Percentiles rank a stretch among this genome's conserved stretches.
These are phyloP conservation scores for Hephaestus fuliginosus DNA, from an alignment of 2,797 vertebrate genomes.

Conservation along the genomic window DNA sequence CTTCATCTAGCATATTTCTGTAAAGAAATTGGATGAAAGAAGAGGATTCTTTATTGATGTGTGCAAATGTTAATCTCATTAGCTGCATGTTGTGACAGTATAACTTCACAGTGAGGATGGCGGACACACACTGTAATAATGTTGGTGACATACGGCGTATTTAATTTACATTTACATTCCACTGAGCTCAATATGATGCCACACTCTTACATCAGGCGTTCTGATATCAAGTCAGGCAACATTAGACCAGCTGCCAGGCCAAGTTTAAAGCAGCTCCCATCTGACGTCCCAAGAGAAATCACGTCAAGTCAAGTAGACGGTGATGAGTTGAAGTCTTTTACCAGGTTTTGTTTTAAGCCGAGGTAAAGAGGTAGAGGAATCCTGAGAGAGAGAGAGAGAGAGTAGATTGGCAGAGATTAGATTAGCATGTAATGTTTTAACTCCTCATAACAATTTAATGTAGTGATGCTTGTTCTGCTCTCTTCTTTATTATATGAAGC, in stretches of 20 bases:
- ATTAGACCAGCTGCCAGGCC: neutral
- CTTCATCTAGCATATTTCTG: neutral
- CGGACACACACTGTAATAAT: neutral
- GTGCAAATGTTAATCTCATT: neutral
- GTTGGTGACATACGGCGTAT: neutral
- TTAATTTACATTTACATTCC: neutral
- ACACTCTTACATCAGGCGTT: neutral
- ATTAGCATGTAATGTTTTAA: neutral
- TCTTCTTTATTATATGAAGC: neutral
- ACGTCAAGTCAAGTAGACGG: neutral
- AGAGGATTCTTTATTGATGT: too few relatives aligned
- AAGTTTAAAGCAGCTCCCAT: neutral
- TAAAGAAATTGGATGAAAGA: neutral
- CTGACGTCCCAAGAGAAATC: neutral
- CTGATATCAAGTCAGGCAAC: slow-evolving; percentile 1
- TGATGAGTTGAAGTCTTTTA: neutral
- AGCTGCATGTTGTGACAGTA: neutral
- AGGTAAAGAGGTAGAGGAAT: neutral
- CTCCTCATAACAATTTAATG: neutral
- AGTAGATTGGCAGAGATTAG: too few relatives aligned
- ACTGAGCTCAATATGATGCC: neutral
- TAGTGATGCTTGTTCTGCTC: neutral
- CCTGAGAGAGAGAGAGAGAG: too few relatives aligned
- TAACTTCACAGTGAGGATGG: neutral
- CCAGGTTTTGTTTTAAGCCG: neutral